These are phyloP conservation scores for Ichneumoninae sp. DNA, from an alignment of 2,888 invertebrate genomes.

Conservation along the genomic window DNA sequence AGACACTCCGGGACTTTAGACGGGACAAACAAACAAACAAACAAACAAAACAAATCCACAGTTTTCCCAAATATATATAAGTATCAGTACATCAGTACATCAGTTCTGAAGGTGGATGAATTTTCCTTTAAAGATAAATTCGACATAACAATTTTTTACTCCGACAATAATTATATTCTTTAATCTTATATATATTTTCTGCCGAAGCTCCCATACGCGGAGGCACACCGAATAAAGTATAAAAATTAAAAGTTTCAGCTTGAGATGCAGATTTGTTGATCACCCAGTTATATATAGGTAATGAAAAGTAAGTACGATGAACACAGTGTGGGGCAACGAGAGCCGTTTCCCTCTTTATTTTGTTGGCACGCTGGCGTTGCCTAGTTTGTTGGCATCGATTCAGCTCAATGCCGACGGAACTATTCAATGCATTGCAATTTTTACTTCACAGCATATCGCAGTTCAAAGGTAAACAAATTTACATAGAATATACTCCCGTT, in stretches of 20 bases:
- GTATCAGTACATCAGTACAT: too few species aligned
- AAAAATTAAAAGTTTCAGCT: neutral
- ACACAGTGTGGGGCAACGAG: neutral
- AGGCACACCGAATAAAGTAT: neutral
- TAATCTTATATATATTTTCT: neutral
- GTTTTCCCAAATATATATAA: too few species aligned
- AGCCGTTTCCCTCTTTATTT: slow-evolving; percentile 14
- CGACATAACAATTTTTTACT: too few species aligned
- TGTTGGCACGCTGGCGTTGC: slow-evolving; percentile 4
- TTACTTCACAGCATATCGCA: slow-evolving; percentile 1
- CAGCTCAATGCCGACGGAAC: neutral
- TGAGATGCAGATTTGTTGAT: neutral
- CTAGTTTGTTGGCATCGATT: slow-evolving; percentile 7
- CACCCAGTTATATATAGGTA: neutral
- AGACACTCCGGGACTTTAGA: too few species aligned
- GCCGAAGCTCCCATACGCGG: too few species aligned
- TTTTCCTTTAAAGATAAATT: too few species aligned
- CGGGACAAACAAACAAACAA: too few species aligned
- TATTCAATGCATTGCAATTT: slow-evolving; percentile 11
- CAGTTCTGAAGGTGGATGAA: too few species aligned
- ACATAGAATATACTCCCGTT: neutral
- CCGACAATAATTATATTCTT: neutral
- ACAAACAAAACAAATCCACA: too few species aligned
- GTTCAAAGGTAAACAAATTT: slow-evolving; percentile 7
- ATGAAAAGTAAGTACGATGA: slow-evolving; percentile 5